Evolutionary conservation across 2,797 vertebrate species (phyloP), one percentile per base, ranked within the genome.

Genomic region (Neosilurus hyrtlii): DNA sequence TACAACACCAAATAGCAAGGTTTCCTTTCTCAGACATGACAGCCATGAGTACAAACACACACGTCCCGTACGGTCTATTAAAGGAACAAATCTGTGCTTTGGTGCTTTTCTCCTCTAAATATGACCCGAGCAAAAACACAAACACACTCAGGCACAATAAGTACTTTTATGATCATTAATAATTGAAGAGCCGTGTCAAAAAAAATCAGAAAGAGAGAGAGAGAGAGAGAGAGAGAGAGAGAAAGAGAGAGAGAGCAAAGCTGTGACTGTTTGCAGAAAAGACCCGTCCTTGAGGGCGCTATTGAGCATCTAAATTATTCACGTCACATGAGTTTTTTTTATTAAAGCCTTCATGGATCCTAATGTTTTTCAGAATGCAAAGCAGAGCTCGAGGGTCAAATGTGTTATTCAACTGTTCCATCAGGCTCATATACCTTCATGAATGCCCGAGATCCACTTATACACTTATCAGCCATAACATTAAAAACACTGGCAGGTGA

Each of bases 221-320:
- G 2, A 43, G 8, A 68, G 9, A 70, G 1, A 43, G 35, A 70
- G 37, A 22, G 16, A 67, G 30, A 67, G 30, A 67, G 22, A 62
- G n/a, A 30, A 26, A 16, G 26, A 63, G 56, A 35, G 4, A 20
- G 82, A 72, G 63, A 30, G n/a, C 43, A 52, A 56, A 72, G n/a
- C 65, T 67, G 18, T 26, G 72, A 86, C 79, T 84, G 77, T 87
- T 37, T 81, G 63, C n/a, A 74, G 59, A 35, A 22, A 30, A 37
- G 62, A 18, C 10, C 72, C 54, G 74, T 85, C 82, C 86, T 85
- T 85, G 86, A 79, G 80, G 70, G 61, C 75, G 30, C 26, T 66
- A 57, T 70, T 65, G 80, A 72, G 80, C 70, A 37, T 52, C 37
- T 87, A 15, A 85, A 83, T 85, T 75, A 82, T 85, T 74, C 82